These are phyloP conservation scores for Plagodis dolabraria DNA, from an alignment of 2,888 invertebrate genomes.

Conservation along the genomic window DNA sequence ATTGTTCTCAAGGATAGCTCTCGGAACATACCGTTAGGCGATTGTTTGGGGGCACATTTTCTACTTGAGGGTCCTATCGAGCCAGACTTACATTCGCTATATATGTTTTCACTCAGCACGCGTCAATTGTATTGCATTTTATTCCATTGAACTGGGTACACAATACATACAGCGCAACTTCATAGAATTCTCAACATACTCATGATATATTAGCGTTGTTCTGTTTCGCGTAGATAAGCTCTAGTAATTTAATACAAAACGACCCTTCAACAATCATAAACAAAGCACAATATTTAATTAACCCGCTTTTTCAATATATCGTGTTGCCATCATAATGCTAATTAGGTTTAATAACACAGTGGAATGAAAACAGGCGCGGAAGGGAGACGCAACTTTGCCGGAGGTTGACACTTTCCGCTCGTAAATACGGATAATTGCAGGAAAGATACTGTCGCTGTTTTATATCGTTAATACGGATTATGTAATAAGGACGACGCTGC, in stretches of 20 bases:
- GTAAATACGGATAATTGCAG: conserved; percentile 71
- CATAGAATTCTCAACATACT: too few relatives aligned
- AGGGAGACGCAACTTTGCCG: conserved; percentile 50
- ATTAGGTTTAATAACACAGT: conserved; percentile 58
- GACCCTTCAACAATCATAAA: conserved; percentile 1
- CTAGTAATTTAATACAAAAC: not conserved
- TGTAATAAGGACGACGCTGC: conserved; percentile 29
- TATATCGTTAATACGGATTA: conserved; percentile 54
- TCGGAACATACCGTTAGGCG: too few relatives aligned
- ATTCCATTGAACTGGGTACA: too few relatives aligned
- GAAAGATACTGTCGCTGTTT: conserved; percentile 62
- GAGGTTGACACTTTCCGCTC: conserved; percentile 66
- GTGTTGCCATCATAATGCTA: conserved; percentile 51
- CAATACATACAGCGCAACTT: too few relatives aligned
- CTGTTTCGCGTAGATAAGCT: too few relatives aligned
- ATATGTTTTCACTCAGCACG: too few relatives aligned
- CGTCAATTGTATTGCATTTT: too few relatives aligned
- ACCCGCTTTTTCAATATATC: conserved; percentile 43
- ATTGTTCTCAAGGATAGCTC: too few relatives aligned
- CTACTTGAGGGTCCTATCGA: too few relatives aligned
- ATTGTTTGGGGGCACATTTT: too few relatives aligned
- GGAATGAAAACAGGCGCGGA: conserved; percentile 39
- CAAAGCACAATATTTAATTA: conserved; percentile 27
- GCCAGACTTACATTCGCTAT: too few relatives aligned
- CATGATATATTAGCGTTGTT: too few relatives aligned